Base-by-base conservation (phyloP, 1,140 invertebrate species). In the Drosophila kurseongensis region DNA sequence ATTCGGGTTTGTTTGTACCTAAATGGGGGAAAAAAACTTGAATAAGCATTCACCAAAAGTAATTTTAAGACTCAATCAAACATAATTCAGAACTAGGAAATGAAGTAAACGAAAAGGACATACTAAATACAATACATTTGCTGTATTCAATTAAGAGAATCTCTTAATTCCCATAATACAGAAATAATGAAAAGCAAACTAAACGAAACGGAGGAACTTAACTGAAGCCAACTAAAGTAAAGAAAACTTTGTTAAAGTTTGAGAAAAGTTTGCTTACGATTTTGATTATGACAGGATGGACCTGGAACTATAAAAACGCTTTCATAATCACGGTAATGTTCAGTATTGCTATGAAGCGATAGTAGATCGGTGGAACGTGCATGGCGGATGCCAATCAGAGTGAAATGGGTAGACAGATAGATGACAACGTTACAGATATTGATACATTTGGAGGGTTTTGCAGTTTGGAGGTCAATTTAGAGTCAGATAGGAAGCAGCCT, bases 1-100 rank as follows among this genome's bases (percentile, higher is more conserved):
- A 97, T 95, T 97, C 97, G 94, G 96, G 96, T 95, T 96, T 96
- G 95, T 95, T 96, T 96, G 96, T 96, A 95, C 97, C 97, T 97
- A 94, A 54, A 9, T 0, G 86, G 80, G 91, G 10, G 12, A 36
- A 32, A 16, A 16, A 0, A 9, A 7, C 7, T 14, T 23, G 13
- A 36, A 8, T 52, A 50, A 35, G 35, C 29, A 32, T 0, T 8
- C 8, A 32, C 29, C 6, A 32, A 32, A 32, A 2, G 3, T 23
- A 23, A 4, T 23, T 23, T 23, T 4, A 23, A 4, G 23, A 2
- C 23, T 23, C 23, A 23, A 23, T 23, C 3, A 23, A 23, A 32
- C 29, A 8, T 32, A 0, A 38, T 12, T 1, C 36, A 38, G 36
- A 12, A 38, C 36, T 38, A 38, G 9, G 6, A 38, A 38, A 38